Base-by-base conservation (phyloP, 2,888 invertebrate species). In the Teleiodes luculella region DNA sequence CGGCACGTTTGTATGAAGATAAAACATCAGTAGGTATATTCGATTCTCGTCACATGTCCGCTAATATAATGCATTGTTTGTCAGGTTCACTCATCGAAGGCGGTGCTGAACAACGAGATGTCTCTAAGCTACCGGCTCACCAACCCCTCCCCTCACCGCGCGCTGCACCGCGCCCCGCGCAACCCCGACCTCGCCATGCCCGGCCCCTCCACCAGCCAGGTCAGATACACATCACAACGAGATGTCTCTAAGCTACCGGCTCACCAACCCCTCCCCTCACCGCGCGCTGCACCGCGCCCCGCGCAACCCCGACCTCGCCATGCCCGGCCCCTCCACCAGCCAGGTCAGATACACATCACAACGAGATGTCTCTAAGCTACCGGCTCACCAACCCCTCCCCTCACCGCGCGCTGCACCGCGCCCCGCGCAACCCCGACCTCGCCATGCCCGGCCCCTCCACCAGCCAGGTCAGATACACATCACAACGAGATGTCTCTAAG, bases 41-140 rank as follows among this genome's bases (percentile, higher is more conserved):
- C n/a, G n/a, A n/a, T n/a, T n/a, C 10, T 36, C n/a, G 5, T 36
- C 14, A 36, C 14, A 13, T 6, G n/a, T 13, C 16, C 8, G 16
- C 4, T n/a, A n/a, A n/a, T n/a, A n/a, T n/a, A n/a, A n/a, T n/a
- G n/a, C n/a, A 33, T 14, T 49, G 18, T 49, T 71, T 20, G 74
- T 8, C 39, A 94, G 91, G 93, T 94, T 56, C 95, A 95, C 74
- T 95, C 96, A 7, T 96, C 96, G 54, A 95, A 95, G 72, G 96
- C 95, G 0, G 94, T 96, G 37, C 85, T 96, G 65, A 95, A 95
- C 74, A 95, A 95, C 71, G 95, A 95, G 67, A 86, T 90, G 82
- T 92, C 92, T 30, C 81, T 92, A 53, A 92, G 91, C 62, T 92
- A 92, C 77, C 83, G 92, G 59, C 82, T 91, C 52, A 90, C 91